Evolutionary conservation across 2,797 vertebrate genomes (phyloP), one percentile per base, ranked within the genome.

Genomic region (Amblyopsis hoosieri): DNA sequence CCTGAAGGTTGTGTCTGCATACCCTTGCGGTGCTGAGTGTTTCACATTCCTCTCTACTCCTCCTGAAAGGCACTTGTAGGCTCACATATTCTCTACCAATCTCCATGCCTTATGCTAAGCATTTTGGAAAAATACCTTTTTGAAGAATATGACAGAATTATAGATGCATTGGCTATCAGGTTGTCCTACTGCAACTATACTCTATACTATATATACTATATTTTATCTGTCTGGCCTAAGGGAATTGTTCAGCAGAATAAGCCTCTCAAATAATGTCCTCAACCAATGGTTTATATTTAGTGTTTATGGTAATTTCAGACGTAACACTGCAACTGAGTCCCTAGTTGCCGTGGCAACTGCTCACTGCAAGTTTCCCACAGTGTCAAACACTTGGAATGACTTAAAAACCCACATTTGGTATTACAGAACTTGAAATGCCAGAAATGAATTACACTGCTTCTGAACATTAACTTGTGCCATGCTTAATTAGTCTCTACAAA

Each of bases 281-380:
- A 56, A 33, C 54, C 59, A 50, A 47, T 11, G 29, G 59, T 37
- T 50, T 61, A 52, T 61, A 61, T 62, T 53, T 53, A 42, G 54
- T 33, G 54, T 42, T 56, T 56, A 42, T 56, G 54, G 31, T 56
- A 15, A 56, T 56, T 56, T 56, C 37, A 56, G 54, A 56, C 54
- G 42, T n/a, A 42, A 42, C 54, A 56, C 54, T 5, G 54, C n/a
- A 7, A 56, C n/a, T 56, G 54, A 56, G 54, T 56, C 54, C 31
- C 54, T 56, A 42, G 54, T 56, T 56, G 31, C 54, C 54, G 31
- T 42, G 13, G 54, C 7, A 56, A 56, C 45, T 19, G 45, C 46
- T 60, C 45, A 4, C 37, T 45, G 33, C 49, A 62, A 6, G 14
- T 17, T 42, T 45, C 33, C 42, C 5, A 12, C 49, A 56, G 14